Percentiles rank a stretch among this genome's conserved stretches.
Evolutionary conservation across 2,888 invertebrate species (phyloP).

Genomic region (Schizotus pectinicornis): DNA sequence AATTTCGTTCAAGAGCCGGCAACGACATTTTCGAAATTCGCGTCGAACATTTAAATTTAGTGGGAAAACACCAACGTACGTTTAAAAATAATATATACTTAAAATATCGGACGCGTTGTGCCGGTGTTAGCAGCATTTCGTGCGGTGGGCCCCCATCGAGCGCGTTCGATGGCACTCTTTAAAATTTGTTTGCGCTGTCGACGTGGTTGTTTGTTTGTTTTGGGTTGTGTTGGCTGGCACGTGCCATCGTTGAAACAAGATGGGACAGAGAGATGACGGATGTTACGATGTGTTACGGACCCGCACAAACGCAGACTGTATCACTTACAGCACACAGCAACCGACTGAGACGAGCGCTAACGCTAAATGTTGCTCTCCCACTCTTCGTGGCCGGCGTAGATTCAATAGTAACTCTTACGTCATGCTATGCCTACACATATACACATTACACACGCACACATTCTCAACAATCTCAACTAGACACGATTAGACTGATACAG

Average conservation of each 20-base stretch:
- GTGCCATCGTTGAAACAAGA: constrained; percentile 17
- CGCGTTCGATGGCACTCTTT: constrained; percentile 10
- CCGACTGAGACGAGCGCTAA: constrained; percentile 23
- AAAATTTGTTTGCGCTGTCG: constrained; percentile 18
- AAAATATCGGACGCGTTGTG: constrained; percentile 12
- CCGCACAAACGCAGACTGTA: constrained; percentile 12
- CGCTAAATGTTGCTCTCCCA: constrained; percentile 14
- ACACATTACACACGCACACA: background rate
- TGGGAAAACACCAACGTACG: constrained; percentile 22
- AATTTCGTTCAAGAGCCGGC: background rate
- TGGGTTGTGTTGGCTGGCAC: constrained; percentile 21
- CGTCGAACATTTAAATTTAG: constrained; percentile 23
- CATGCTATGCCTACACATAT: constrained; percentile 24
- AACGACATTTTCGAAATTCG: constrained; percentile 15
- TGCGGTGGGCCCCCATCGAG: constrained; percentile 5
- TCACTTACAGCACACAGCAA: constrained; percentile 5
- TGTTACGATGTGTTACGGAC: background rate
- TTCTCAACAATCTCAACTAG: too few species aligned
- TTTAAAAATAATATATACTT: constrained; percentile 23
- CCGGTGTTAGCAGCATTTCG: constrained; percentile 15
- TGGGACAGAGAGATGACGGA: constrained; percentile 1
- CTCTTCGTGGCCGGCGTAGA: constrained; percentile 10
- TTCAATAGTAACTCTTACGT: constrained; percentile 32
- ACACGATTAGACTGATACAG: too few species aligned
- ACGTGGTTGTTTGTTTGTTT: constrained; percentile 21